Evolutionary conservation across 2,797 vertebrate genomes (phyloP).

Genomic region (Thamnophis elegans): DNA sequence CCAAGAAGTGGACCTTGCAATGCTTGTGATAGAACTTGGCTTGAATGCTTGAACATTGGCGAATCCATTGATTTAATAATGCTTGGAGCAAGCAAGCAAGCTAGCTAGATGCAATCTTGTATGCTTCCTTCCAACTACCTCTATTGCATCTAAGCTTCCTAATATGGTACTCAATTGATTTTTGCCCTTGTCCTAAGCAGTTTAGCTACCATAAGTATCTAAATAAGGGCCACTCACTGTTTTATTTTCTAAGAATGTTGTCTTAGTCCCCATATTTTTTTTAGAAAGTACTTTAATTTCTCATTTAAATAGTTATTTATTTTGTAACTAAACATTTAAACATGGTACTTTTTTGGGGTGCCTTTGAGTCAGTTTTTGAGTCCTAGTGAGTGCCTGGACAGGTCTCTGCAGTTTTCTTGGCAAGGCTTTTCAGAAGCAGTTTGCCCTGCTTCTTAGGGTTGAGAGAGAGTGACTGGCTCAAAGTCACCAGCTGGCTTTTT

Average conservation of each 20-base stretch:
- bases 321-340: neutral
- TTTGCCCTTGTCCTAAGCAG: neutral
- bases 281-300: neutral
- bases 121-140: neutral
- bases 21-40: neutral
- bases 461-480: too few relatives aligned
- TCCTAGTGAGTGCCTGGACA: neutral
- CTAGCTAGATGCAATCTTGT: neutral
- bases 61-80: neutral
- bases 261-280: neutral
- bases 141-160: neutral
- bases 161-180: neutral
- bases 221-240: neutral
- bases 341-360: neutral
- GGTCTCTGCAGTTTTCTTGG: neutral
- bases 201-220: neutral
- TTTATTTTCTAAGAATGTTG: neutral
- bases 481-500: neutral
- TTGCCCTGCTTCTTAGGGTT: too few relatives aligned
- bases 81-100: neutral
- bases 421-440: too few relatives aligned
- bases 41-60: neutral
- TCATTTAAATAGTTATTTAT: neutral
- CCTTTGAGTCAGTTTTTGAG: neutral
- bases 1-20: neutral